These are phyloP conservation scores for Tor tambroides DNA, from an alignment of 2,113 vertebrate species.

Conservation along the genomic window DNA sequence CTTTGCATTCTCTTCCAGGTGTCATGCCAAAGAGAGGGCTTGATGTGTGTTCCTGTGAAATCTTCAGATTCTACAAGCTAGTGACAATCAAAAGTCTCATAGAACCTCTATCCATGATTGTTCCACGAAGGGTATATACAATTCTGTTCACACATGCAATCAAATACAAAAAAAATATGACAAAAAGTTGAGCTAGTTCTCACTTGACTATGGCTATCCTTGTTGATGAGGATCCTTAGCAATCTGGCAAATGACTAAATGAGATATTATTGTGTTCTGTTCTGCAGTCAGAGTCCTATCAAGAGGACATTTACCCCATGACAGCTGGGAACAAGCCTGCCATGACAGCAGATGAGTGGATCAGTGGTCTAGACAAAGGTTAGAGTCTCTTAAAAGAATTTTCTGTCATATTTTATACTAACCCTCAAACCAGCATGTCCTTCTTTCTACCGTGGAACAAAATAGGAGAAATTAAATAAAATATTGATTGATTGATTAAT, in stretches of 20 bases:
- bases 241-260: no score
- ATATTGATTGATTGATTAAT: no score
- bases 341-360: slow-evolving; percentile 88
- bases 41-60: slow-evolving; percentile 84
- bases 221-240: neutral
- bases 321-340: slow-evolving; percentile 84
- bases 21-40: slow-evolving; percentile 89
- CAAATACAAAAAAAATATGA: neutral
- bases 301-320: slow-evolving; percentile 96
- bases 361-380: slow-evolving; percentile 89
- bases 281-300: slow-evolving; percentile 92
- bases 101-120: slow-evolving; percentile 90
- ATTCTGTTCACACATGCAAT: neutral
- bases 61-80: slow-evolving; percentile 90
- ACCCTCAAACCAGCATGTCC: no score
- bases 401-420: no score
- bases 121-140: slow-evolving; percentile 81
- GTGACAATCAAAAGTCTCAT: slow-evolving; percentile 86
- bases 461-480: no score
- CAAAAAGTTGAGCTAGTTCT: neutral
- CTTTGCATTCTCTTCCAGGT: slow-evolving; percentile 67
- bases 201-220: neutral
- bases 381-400: no score
- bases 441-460: no score
- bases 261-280: slow-evolving; percentile 44